These are phyloP conservation scores for Hirudinaria manillensis DNA, from an alignment of 2,888 invertebrate genomes.

Conservation along the genomic window DNA sequence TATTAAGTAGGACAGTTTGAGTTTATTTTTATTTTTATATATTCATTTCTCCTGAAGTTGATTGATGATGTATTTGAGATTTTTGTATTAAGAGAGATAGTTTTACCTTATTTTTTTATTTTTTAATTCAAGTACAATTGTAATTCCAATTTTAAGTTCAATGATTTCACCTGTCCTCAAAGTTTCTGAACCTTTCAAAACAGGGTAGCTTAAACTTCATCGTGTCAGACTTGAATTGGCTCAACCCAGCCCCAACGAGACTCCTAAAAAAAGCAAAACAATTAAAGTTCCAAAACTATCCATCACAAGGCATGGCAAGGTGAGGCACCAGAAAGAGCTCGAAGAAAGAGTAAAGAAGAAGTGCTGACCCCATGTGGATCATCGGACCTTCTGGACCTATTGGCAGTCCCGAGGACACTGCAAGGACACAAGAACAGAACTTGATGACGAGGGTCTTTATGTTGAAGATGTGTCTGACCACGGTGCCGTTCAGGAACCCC, in stretches of 20 bases:
- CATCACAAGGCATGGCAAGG: neutral
- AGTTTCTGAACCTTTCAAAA: slow-evolving; percentile 42
- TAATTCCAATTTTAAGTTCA: no score
- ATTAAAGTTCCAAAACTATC: slow-evolving; percentile 7
- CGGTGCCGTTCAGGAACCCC: slow-evolving; percentile 40
- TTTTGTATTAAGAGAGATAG: neutral
- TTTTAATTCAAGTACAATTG: no score
- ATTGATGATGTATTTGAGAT: neutral
- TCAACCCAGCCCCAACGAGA: slow-evolving; percentile 41
- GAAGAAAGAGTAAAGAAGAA: neutral
- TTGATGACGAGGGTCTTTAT: slow-evolving; percentile 38
- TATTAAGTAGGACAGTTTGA: neutral
- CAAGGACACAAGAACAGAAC: slow-evolving; percentile 44
- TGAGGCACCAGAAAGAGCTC: neutral
- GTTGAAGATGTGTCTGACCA: slow-evolving; percentile 39
- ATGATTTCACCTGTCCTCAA: slow-evolving; percentile 41
- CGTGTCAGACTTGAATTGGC: slow-evolving; percentile 41
- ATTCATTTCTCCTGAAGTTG: slow-evolving; percentile 43
- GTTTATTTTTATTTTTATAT: no score
- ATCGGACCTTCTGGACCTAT: slow-evolving; percentile 56
- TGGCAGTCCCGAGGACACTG: slow-evolving; percentile 55
- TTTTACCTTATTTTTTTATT: neutral
- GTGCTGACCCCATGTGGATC: slow-evolving; percentile 54
- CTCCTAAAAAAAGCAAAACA: slow-evolving; percentile 31
- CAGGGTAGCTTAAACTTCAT: slow-evolving; percentile 40